These are phyloP conservation scores for Chelonia mydas DNA, from an alignment of 2,797 vertebrate species.

Conservation along the genomic window DNA sequence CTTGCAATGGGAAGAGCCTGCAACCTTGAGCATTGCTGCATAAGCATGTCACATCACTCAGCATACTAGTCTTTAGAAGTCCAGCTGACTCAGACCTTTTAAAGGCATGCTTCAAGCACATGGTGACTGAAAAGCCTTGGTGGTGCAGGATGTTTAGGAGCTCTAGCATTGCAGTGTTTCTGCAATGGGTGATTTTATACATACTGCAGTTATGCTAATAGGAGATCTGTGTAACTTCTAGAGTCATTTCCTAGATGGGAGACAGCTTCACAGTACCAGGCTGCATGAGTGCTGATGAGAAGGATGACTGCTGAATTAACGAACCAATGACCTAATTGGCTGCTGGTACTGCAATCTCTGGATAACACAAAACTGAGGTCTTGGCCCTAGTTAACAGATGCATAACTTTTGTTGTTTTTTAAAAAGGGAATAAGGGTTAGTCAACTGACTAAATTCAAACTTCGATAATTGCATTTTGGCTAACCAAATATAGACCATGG, in stretches of 20 bases:
- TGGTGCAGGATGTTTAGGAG: too few species aligned
- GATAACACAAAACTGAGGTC: too few species aligned
- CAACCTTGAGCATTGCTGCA: too few species aligned
- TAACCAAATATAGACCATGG: neutral
- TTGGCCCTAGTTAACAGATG: neutral
- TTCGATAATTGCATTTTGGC: neutral
- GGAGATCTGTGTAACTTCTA: too few species aligned
- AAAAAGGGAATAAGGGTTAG: neutral
- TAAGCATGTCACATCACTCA: too few species aligned
- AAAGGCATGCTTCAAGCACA: too few species aligned
- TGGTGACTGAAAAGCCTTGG: too few species aligned
- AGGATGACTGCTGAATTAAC: neutral
- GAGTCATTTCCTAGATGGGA: neutral
- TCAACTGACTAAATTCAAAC: neutral
- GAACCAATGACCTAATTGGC: neutral
- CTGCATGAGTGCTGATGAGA: neutral
- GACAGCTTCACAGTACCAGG: neutral
- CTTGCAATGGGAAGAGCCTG: too few species aligned
- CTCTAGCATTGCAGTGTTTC: neutral
- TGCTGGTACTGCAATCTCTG: neutral
- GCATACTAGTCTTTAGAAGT: too few species aligned
- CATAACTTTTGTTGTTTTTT: neutral
- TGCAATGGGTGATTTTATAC: neutral
- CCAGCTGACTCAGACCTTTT: too few species aligned
- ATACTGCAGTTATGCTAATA: neutral